phyloP scores from a whole-genome alignment of 2,888 invertebrate genomes.

The Drosophila paranaensis region DNA sequence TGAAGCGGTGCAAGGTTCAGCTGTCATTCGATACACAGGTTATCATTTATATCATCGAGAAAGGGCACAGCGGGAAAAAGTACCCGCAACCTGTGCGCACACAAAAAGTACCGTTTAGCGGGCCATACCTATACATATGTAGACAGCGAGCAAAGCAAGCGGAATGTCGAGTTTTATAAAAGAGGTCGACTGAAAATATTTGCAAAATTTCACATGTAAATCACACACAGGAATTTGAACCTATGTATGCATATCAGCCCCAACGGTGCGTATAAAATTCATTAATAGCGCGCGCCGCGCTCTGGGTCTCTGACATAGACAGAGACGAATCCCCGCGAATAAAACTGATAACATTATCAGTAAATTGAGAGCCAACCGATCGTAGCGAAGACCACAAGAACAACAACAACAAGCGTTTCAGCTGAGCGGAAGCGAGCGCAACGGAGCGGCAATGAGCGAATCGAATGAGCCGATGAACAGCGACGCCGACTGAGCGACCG shows the following conservation, averaged over 20 bases:
- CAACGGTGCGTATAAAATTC: neutral
- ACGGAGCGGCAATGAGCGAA: conserved; percentile 45
- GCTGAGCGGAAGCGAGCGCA: conserved; percentile 52
- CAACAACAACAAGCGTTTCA: neutral
- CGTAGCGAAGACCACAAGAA: neutral
- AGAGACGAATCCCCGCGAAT: conserved; percentile 19
- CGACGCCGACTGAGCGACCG: conserved; percentile 3
- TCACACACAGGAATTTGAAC: conserved; percentile 43
- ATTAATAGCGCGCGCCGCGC: conserved; percentile 8
- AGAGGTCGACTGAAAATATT: conserved; percentile 47
- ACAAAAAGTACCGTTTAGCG: conserved; percentile 58
- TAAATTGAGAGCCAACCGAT: conserved; percentile 35
- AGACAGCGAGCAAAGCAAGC: neutral
- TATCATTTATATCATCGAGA: conserved; percentile 27
- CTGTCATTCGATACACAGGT: conserved; percentile 20
- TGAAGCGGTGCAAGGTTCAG: conserved; percentile 31
- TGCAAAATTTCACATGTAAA: conserved; percentile 49
- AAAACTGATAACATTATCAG: conserved; percentile 47
- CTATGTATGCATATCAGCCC: conserved; percentile 8
- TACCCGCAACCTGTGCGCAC: conserved; percentile 32
- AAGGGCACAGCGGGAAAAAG: conserved; percentile 27
- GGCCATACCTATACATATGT: neutral
- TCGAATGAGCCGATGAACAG: conserved; percentile 25
- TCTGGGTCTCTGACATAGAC: neutral
- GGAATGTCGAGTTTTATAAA: conserved; percentile 28